phyloP scores from a whole-genome alignment of 35 echinoderm and acorn worm species.

The Stichopus chloronotus region DNA sequence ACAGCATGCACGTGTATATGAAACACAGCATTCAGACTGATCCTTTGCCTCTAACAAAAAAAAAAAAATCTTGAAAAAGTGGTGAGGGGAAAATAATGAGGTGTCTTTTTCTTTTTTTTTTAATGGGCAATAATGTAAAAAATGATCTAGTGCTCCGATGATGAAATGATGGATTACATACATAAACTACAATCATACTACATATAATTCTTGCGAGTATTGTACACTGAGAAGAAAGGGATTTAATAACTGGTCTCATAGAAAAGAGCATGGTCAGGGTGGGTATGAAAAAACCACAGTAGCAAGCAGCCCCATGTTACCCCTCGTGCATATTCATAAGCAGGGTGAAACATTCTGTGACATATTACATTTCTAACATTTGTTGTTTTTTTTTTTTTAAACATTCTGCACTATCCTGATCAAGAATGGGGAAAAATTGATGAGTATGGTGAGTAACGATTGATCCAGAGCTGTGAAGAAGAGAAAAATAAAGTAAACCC shows the following conservation, averaged over 20 bases:
- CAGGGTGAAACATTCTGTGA: constrained; percentile 2
- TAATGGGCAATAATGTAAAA: neutral
- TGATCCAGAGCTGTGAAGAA: neutral
- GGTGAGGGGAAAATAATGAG: neutral
- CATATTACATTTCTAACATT: neutral
- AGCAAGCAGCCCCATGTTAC: constrained; percentile 25
- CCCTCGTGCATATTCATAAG: constrained; percentile 42
- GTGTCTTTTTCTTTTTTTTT: neutral
- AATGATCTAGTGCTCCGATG: neutral
- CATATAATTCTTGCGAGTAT: neutral
- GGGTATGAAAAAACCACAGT: constrained; percentile 24
- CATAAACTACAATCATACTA: neutral
- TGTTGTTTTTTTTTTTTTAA: neutral
- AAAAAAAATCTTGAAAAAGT: neutral
- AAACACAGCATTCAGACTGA: constrained; percentile 29
- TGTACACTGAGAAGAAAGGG: too few relatives aligned
- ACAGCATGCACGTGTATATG: constrained; percentile 25
- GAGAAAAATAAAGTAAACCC: neutral
- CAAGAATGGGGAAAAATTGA: too few relatives aligned
- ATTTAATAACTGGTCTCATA: too few relatives aligned
- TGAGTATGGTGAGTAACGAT: too few relatives aligned
- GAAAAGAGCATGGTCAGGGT: neutral
- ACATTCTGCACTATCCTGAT: neutral
- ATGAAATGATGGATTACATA: neutral
- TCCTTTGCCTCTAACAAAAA: neutral